Evolutionary conservation across 1,140 invertebrate species (phyloP).

Genomic region (Procambarus clarkii): DNA sequence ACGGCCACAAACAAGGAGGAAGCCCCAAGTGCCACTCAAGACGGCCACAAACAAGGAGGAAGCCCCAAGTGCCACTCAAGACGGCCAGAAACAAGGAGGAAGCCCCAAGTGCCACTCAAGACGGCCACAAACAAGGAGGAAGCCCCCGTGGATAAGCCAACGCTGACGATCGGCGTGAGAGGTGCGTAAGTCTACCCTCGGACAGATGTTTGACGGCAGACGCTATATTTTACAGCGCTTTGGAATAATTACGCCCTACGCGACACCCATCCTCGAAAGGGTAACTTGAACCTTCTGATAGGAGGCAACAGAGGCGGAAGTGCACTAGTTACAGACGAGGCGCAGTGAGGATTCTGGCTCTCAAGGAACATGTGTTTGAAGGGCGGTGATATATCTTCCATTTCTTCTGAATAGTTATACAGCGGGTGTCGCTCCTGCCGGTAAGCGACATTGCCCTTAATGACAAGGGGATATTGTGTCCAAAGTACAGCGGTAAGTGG

Average conservation of each 20-base stretch:
- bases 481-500: constrained; percentile 2
- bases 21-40: too few relatives aligned
- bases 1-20: too few relatives aligned
- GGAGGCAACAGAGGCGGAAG: constrained; percentile 2
- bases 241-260: constrained; percentile 58
- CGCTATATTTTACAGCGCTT: constrained; percentile 65
- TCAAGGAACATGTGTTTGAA: constrained; percentile 64
- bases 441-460: constrained; percentile 26
- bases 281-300: constrained; percentile 15
- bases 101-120: too few relatives aligned
- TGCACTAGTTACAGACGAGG: neutral
- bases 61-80: too few relatives aligned
- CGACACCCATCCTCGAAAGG: constrained; percentile 13
- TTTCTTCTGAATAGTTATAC: constrained; percentile 58
- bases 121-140: too few relatives aligned
- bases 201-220: constrained; percentile 66
- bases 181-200: constrained; percentile 43
- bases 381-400: constrained; percentile 61
- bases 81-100: too few relatives aligned
- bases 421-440: constrained; percentile 4
- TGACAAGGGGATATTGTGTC: constrained; percentile 34
- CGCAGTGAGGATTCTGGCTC: constrained; percentile 51
- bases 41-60: too few relatives aligned
- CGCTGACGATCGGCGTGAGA: constrained; percentile 43
- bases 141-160: too few relatives aligned